phyloP scores from a whole-genome alignment of 2,113 vertebrate genomes.

The Ailuropoda melanoleuca region DNA sequence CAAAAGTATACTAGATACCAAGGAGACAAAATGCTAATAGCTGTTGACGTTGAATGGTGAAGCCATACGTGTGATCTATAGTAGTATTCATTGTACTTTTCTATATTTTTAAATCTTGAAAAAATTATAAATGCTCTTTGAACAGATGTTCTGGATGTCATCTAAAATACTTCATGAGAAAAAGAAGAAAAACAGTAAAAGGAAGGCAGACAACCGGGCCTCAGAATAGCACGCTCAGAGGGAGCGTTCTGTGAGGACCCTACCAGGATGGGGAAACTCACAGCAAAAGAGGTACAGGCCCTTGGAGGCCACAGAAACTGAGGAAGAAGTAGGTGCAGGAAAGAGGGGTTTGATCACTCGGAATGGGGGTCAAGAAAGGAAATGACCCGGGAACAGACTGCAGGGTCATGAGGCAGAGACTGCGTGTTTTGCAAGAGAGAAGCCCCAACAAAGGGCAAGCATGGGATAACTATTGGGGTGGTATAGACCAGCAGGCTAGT shows the following conservation, averaged over 20 bases:
- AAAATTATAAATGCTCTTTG: background rate
- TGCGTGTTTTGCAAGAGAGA: background rate
- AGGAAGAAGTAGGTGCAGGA: rapidly evolving
- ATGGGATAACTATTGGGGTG: background rate
- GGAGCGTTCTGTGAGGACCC: rapidly evolving
- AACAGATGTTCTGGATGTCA: constrained; percentile 42
- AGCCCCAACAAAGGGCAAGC: background rate
- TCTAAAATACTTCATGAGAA: background rate
- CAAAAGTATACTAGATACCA: background rate
- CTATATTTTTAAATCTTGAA: constrained; percentile 29
- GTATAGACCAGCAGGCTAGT: rapidly evolving
- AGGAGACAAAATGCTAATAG: background rate
- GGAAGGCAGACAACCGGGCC: background rate
- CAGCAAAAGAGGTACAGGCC: background rate
- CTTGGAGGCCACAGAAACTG: no score
- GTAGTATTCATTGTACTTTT: constrained; percentile 30
- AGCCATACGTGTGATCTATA: background rate
- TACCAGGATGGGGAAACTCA: rapidly evolving
- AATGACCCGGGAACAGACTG: background rate
- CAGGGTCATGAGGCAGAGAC: rapidly evolving
- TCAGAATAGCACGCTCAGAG: rapidly evolving
- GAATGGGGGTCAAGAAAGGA: no score
- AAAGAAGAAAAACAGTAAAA: background rate
- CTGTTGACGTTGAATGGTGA: background rate
- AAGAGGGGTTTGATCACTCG: background rate